Conservation (phyloP, 2,113 vertebrate species). For the Grammomys dolichurus region DNA sequence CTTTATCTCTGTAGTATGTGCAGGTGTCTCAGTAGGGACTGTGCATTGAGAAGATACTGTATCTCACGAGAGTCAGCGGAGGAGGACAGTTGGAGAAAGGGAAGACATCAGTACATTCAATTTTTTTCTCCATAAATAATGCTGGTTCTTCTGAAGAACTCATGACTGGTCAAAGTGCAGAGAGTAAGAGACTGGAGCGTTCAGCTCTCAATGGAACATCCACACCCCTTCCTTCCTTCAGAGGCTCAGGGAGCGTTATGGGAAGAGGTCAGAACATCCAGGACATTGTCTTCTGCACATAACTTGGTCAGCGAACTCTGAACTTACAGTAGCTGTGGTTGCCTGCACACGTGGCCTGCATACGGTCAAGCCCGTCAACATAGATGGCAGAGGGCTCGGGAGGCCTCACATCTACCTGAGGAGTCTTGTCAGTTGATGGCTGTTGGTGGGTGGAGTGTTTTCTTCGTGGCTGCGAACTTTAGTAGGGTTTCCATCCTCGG, state of each 20-base stretch:
- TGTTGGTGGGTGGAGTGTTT: background rate
- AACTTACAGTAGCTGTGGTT: background rate
- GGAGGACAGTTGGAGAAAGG: background rate
- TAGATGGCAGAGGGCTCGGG: background rate
- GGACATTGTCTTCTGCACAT: background rate
- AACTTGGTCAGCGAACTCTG: background rate
- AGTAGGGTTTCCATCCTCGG: background rate
- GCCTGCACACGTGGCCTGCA: no score
- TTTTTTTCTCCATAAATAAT: background rate
- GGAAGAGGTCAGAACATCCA: background rate
- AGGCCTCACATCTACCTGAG: background rate
- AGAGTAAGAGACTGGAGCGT: background rate
- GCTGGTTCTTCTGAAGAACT: background rate
- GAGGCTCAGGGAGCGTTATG: background rate
- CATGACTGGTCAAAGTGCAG: no score
- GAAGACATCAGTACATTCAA: rapidly evolving
- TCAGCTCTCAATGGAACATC: no score
- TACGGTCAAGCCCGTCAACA: background rate
- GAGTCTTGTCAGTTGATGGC: background rate
- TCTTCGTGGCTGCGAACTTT: no score
- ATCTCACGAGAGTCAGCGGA: background rate
- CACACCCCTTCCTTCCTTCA: background rate
- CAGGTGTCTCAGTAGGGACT: background rate
- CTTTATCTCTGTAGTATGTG: background rate
- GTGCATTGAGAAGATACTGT: background rate